A percentile compares a stretch with the other conserved stretches of the same genome.
phyloP scores from a whole-genome alignment of 2,888 invertebrate species.

The Bursaphelenchus okinawaensis region DNA sequence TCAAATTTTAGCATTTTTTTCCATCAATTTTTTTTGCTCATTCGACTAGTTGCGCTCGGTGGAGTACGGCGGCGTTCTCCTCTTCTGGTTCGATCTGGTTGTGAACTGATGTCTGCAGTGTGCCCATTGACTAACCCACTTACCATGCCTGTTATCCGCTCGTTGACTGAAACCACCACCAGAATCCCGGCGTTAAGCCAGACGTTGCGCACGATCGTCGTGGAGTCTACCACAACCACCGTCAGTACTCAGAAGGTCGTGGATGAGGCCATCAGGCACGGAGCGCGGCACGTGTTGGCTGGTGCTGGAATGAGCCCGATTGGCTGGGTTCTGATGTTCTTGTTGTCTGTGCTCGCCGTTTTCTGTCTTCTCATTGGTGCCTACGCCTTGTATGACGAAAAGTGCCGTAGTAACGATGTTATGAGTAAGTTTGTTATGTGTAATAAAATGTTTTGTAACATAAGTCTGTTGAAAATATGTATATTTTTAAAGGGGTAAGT shows the following conservation, averaged over 20 bases:
- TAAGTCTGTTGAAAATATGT: no score
- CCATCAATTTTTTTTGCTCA: no score
- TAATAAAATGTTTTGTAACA: no score
- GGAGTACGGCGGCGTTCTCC: no score
- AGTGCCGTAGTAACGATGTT: neutral
- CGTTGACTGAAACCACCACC: neutral
- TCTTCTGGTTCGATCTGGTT: no score
- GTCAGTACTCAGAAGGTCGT: neutral
- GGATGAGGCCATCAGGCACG: neutral
- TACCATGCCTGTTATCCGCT: neutral
- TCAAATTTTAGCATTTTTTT: no score
- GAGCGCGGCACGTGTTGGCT: neutral
- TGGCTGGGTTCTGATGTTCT: neutral
- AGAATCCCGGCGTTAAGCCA: neutral
- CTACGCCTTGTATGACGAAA: neutral
- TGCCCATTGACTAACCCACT: no score
- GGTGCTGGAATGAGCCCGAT: neutral
- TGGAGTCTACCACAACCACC: neutral
- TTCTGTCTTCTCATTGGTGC: neutral
- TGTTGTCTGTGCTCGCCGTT: neutral
- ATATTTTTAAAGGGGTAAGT: no score
- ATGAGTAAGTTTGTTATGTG: neutral
- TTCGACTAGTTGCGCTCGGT: no score
- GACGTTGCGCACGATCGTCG: neutral
- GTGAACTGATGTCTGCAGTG: no score